A percentile compares a stretch with the other conserved stretches of the same genome.
Conservation (phyloP, 1,140 invertebrate genomes). For the Hyles vespertilio region DNA sequence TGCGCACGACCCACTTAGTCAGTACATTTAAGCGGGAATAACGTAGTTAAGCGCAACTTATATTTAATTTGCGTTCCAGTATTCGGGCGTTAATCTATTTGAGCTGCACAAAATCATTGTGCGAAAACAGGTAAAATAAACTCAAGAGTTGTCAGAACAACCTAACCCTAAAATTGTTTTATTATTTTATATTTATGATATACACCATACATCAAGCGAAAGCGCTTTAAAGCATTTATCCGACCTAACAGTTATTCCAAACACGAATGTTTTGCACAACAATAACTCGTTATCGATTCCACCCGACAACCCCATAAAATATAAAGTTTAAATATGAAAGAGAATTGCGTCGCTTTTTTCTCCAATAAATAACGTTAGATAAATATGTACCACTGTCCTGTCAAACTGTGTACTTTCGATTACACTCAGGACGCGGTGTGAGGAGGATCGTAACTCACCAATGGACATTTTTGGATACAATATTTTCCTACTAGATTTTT, state of each 20-base stretch:
- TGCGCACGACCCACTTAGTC: too few relatives aligned
- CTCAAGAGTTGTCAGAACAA: too few relatives aligned
- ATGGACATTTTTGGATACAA: neutral
- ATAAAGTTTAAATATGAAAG: slow-evolving; percentile 69
- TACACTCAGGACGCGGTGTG: slow-evolving; percentile 14
- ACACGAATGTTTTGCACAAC: slow-evolving; percentile 20
- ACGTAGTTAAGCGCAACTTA: too few relatives aligned
- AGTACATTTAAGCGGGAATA: too few relatives aligned
- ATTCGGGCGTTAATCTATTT: too few relatives aligned
- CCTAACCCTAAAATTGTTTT: slow-evolving; percentile 16
- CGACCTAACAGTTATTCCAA: neutral
- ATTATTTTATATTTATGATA: neutral
- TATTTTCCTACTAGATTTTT: too few relatives aligned
- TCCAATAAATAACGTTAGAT: slow-evolving; percentile 68
- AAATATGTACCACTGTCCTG: slow-evolving; percentile 67
- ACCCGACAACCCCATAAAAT: slow-evolving; percentile 49
- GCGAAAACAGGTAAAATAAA: too few relatives aligned
- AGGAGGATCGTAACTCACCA: slow-evolving; percentile 12
- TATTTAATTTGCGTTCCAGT: too few relatives aligned
- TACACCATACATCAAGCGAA: neutral
- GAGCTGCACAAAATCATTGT: too few relatives aligned
- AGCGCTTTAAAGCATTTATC: slow-evolving; percentile 1
- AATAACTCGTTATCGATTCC: slow-evolving; percentile 22
- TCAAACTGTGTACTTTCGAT: slow-evolving; percentile 39
- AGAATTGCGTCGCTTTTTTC: slow-evolving; percentile 50